Evolutionary conservation across 2,113 vertebrate genomes (phyloP), one percentile per base, ranked within the genome.

Genomic region (Chaetura pelagica): DNA sequence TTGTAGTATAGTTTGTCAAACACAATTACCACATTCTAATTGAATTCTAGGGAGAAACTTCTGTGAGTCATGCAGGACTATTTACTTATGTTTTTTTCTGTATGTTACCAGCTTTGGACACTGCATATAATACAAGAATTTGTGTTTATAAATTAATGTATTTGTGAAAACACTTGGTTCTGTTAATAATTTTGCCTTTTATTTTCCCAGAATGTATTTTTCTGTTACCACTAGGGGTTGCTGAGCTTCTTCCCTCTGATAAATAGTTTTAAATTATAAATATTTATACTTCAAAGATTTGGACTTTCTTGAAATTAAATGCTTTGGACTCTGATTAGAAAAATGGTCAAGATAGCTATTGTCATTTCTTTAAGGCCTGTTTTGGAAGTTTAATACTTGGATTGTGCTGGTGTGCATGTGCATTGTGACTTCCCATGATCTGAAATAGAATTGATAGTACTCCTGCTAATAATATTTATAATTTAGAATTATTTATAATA

Each of bases 141-240:
- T 52, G 6, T 51, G 20, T 42, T 89, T 91, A 59, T 14, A 66
- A 73, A 66, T 69, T 18, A 82, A 59, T 40, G 3, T 54, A n/a
- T 38, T 86, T 90, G 80, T 88, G 15, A 72, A 82, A 80, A 86
- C 23, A 24, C 4, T 69, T 89, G 19, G 9, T 74, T 44, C 11
- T 77, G 16, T 62, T 30, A 87, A 82, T 79, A 48, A 6, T 6
- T 17, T 77, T 23, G 3, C 10, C 14, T 30, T 74, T 57, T 89
- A 73, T 48, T 77, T 44, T 17, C 26, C 19, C 29, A 63, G 29
- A 90, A 80, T 72, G 15, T 91, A n/a, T 69, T 92, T 95, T 95
- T 58, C 18, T 95, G 29, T 74, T 73, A 34, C 95, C 96, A 95
- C 97, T 96, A 96, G 96, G 84, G 85, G 97, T 68, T 88, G 90